Evolutionary conservation across 2,113 vertebrate genomes (phyloP), one percentile per base, ranked within the genome.

Genomic region (Alligator mississippiensis): DNA sequence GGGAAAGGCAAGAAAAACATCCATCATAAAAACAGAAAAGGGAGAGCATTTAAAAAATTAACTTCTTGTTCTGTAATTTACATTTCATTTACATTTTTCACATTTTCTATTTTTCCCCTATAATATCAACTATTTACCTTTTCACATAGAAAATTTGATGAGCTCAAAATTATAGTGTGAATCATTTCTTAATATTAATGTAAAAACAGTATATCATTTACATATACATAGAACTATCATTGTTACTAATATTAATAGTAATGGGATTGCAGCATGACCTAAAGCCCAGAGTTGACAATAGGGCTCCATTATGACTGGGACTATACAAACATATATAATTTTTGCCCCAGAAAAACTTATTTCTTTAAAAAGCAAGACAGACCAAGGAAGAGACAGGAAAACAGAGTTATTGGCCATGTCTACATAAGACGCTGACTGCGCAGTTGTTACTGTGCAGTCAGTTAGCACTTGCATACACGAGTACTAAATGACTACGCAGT

Each of bases 41-140:
- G 61, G 94, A 96, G 85, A 83, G 57, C 70, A 58, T 93, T 86
- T 54, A 34, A 95, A 95, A 94, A 93, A 95, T 95, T 96, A 96
- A 84, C 94, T 88, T 91, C 64, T 86, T 89, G 28, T 78, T 68
- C 83, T 3, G 13, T 84, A 76, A 90, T 89, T 92, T 94, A 74
- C 84, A 34, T 84, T 38, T 74, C 34, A 38, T 15, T 93, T 87
- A 77, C 64, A 79, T 89, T 80, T 66, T 84, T 82, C 80, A 59
- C 59, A 70, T 90, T 68, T 82, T 34, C 55, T 54, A 89, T n/a
- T 89, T 88, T 79, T 64, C 80, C 60, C 8, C 64, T 54, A 64
- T 84, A 57, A 27, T 21, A n/a, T 54, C 34, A 92, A 57, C 58
- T 95, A 24, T 87, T 90, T 89, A 85, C n/a, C 60, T 9, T 66